A percentile compares a stretch with the other conserved stretches of the same genome.
Evolutionary conservation across 2,888 invertebrate genomes (phyloP).

Genomic region (Resseliella maxima): DNA sequence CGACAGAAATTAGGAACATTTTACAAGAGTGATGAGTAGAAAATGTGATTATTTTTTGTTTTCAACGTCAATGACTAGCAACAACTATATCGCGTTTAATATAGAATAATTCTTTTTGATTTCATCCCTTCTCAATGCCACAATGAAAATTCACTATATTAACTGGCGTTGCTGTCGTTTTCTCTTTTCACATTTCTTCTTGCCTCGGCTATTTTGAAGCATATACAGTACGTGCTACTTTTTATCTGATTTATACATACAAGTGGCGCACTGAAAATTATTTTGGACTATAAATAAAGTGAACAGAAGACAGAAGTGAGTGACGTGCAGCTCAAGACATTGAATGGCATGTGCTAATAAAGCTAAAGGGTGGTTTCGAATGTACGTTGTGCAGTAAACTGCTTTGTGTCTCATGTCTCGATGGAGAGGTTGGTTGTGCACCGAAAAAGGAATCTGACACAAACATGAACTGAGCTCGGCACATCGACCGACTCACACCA

Average conservation of each 20-base stretch:
- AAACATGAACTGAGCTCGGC: slow-evolving; percentile 46
- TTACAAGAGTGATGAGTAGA: slow-evolving; percentile 25
- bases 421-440: slow-evolving; percentile 1
- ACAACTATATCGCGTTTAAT: slow-evolving; percentile 5
- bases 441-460: slow-evolving; percentile 50
- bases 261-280: slow-evolving; percentile 53
- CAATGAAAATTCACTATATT: not conserved
- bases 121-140: slow-evolving; percentile 30
- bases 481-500: slow-evolving; percentile 54
- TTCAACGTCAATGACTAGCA: not conserved
- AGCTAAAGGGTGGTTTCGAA: slow-evolving; percentile 45
- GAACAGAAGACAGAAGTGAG: slow-evolving; percentile 53
- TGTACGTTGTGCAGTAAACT: slow-evolving; percentile 30
- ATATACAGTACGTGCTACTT: slow-evolving; percentile 30
- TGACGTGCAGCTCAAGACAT: slow-evolving; percentile 54
- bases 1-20: slow-evolving; percentile 18
- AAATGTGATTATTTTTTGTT: slow-evolving; percentile 39
- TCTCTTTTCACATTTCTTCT: not conserved
- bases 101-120: slow-evolving; percentile 20
- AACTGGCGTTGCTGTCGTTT: not conserved
- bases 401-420: slow-evolving; percentile 6
- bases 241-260: not conserved
- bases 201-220: not conserved
- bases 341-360: slow-evolving; percentile 55
- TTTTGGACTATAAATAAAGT: slow-evolving; percentile 55